Conservation (phyloP, 2,888 invertebrate genomes). For the Lithophane semibrunnea region DNA sequence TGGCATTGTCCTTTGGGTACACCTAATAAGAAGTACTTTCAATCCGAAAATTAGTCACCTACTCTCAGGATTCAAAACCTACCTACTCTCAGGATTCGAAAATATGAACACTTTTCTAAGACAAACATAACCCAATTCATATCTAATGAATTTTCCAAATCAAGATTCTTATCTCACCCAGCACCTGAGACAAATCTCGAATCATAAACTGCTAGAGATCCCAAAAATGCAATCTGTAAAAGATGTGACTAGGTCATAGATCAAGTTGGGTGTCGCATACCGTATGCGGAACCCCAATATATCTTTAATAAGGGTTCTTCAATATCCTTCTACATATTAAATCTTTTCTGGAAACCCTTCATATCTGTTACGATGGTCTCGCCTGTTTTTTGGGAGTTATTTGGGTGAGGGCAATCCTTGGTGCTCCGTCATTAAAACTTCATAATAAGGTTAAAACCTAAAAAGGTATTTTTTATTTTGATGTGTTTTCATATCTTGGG, state of each 20-base stretch:
- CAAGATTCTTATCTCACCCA: neutral
- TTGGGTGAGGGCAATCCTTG: conserved; percentile 24
- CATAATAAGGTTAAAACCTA: neutral
- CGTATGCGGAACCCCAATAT: conserved; percentile 62
- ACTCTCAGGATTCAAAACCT: too few species aligned
- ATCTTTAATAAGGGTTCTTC: conserved; percentile 66
- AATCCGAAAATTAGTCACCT: neutral
- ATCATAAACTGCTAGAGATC: conserved; percentile 24
- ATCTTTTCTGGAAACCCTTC: conserved; percentile 46
- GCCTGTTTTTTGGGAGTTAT: conserved; percentile 33
- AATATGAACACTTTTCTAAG: neutral
- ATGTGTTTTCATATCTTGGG: too few species aligned
- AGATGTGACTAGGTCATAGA: conserved; percentile 51
- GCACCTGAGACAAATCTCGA: conserved; percentile 32
- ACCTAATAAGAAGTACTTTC: neutral
- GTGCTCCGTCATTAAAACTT: conserved; percentile 18
- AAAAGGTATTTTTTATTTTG: too few species aligned
- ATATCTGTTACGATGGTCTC: conserved; percentile 42
- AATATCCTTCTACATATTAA: conserved; percentile 56
- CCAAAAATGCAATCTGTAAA: conserved; percentile 56
- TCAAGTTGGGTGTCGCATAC: conserved; percentile 50
- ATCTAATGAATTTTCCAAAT: conserved; percentile 1
- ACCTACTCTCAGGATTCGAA: neutral
- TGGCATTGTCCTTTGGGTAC: too few species aligned
- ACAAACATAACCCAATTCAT: neutral